These are phyloP conservation scores for Drosophila meridiana DNA, from an alignment of 2,888 invertebrate genomes.

Conservation along the genomic window DNA sequence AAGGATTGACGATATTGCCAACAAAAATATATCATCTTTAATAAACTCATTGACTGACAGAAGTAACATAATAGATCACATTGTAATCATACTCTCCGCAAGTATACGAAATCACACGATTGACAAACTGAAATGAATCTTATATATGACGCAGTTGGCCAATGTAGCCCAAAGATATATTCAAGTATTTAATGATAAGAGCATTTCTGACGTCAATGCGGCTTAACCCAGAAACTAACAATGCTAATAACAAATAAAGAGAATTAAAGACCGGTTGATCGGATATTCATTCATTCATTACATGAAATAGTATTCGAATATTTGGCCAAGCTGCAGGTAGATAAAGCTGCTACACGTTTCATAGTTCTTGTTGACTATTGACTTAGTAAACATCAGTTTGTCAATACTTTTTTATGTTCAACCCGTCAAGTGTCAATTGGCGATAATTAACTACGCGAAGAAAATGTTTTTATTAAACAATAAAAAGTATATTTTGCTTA, in stretches of 20 bases:
- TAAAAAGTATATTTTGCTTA: slow-evolving; percentile 23
- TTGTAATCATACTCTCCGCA: not conserved
- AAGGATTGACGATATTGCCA: not conserved
- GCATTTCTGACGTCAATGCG: slow-evolving; percentile 54
- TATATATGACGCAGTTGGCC: slow-evolving; percentile 41
- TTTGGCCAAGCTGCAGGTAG: not conserved
- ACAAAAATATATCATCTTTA: not conserved
- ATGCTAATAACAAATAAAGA: not conserved
- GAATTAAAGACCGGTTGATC: not conserved
- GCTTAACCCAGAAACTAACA: not conserved
- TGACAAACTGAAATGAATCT: slow-evolving; percentile 36
- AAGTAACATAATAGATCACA: not conserved
- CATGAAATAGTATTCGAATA: not conserved
- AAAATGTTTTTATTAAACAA: slow-evolving; percentile 63
- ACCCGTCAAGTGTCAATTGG: slow-evolving; percentile 50
- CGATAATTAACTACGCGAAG: slow-evolving; percentile 38
- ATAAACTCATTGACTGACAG: not conserved
- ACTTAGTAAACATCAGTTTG: slow-evolving; percentile 15
- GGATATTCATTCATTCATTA: not conserved
- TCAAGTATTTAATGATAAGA: slow-evolving; percentile 48
- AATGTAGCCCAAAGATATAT: slow-evolving; percentile 3
- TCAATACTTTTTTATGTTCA: slow-evolving; percentile 29
- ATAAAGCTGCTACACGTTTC: slow-evolving; percentile 11
- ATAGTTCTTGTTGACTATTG: not conserved
- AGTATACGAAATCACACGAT: not conserved